Evolutionary conservation across 2,113 vertebrate species (phyloP), one percentile per base, ranked within the genome.

Genomic region (Anguilla japonica): DNA sequence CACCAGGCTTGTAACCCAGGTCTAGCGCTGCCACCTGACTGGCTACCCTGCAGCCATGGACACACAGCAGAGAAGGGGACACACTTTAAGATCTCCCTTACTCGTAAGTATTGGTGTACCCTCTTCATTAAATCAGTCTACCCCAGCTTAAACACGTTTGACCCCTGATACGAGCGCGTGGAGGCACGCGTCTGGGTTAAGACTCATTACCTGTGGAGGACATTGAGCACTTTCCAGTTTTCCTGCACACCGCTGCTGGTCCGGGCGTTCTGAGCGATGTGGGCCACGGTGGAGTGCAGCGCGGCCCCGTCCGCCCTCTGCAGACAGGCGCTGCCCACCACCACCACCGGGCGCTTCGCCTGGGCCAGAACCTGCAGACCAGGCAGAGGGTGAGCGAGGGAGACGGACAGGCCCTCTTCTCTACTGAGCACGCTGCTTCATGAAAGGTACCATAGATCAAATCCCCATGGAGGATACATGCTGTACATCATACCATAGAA

Each of bases 11-110:
- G 95, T 98, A 99, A 75, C 98, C 98, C 88, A 99, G 94, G 90
- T 99, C 98, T 92, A 99, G 92, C 22, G 98, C 98, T 91, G 98
- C 98, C 14, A 99, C 98, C 90, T 99, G 98, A 93, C 97, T 98
- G 91, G 98, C 98, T 92, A 98, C 96, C 91, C 98, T 99, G 88
- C n/a, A 81, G 86, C 89, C 50, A 90, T 13, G 87, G 63, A 86
- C 20, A 84, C 26, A 83, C 50, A n/a, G 16, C 20, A 63, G 26
- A n/a, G 50, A 81, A 43, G 41, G 40, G 41, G 34, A n/a, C 71
- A 78, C n/a, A 50, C 26, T 41, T 9, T 29, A 75, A 26, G 18
- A 26, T 67, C 18, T 67, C 60, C 1, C 20, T 20, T 60, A 13
- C 43, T 8, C 8, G 43, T 46, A 46, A 46, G 43, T 8, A 46